Evolutionary conservation across 1,140 invertebrate genomes (phyloP).

Genomic region (Saxidomus purpurata): DNA sequence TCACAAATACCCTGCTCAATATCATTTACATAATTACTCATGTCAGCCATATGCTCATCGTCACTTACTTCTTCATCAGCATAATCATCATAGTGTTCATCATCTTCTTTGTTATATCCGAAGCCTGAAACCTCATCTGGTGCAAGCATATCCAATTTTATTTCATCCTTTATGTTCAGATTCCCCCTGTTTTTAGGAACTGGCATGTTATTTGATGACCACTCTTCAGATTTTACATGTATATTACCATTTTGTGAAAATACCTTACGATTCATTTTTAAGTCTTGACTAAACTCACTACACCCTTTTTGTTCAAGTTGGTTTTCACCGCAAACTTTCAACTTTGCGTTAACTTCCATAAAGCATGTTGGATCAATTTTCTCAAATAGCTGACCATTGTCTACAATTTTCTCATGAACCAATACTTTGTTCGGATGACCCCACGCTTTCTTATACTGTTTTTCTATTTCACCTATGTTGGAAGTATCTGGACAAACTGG

Average conservation of each 20-base stretch:
- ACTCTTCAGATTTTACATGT: too few species aligned
- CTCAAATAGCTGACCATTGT: neutral
- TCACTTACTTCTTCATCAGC: neutral
- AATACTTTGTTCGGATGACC: neutral
- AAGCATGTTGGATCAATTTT: constrained; percentile 16
- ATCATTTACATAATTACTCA: neutral
- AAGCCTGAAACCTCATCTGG: neutral
- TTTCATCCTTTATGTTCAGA: too few species aligned
- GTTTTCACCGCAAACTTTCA: neutral
- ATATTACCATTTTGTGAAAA: too few species aligned
- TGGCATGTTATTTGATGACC: too few species aligned
- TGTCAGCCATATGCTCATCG: neutral
- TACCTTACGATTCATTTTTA: neutral
- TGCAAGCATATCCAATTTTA: too few species aligned
- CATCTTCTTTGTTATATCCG: neutral
- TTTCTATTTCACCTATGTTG: neutral
- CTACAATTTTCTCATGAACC: neutral
- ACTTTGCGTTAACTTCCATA: neutral
- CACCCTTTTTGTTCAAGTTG: neutral
- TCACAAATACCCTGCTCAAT: neutral
- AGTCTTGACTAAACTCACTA: neutral
- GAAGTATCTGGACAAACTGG: neutral
- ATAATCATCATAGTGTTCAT: neutral
- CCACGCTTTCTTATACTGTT: neutral
- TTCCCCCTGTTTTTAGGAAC: too few species aligned